Conservation (phyloP, 2,797 vertebrate species). For the Falco novaeseelandiae region DNA sequence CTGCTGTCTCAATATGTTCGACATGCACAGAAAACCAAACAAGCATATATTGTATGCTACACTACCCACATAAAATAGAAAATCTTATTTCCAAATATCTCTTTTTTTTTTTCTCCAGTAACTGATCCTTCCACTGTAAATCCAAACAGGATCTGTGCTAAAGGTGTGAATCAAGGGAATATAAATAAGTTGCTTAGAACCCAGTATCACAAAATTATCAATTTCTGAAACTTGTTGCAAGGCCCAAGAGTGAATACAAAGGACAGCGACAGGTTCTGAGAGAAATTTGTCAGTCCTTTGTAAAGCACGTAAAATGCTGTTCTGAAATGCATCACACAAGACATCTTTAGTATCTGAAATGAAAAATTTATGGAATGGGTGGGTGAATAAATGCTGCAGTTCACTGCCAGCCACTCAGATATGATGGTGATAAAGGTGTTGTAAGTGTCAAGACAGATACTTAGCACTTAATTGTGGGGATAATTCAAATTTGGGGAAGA, state of each 20-base stretch:
- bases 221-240: background rate
- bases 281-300: constrained; percentile 23
- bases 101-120: background rate
- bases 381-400: constrained; percentile 24
- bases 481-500: constrained; percentile 52
- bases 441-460: constrained; percentile 12
- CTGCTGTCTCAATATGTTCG: background rate
- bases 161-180: background rate
- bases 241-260: background rate
- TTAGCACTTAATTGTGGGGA: constrained; percentile 38
- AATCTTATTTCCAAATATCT: background rate
- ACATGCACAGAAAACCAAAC: background rate
- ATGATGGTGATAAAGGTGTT: constrained; percentile 32
- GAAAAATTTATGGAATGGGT: constrained; percentile 53
- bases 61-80: background rate
- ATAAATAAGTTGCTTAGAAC: background rate
- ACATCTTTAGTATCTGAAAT: constrained; percentile 50
- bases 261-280: background rate
- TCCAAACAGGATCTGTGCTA: background rate
- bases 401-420: constrained; percentile 1
- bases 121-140: background rate
- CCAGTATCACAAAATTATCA: background rate
- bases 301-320: constrained; percentile 7
- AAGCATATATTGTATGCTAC: background rate
- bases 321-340: constrained; percentile 48